Evolutionary conservation across 1,140 invertebrate species (phyloP).

Genomic region (Dinoponera quadriceps): DNA sequence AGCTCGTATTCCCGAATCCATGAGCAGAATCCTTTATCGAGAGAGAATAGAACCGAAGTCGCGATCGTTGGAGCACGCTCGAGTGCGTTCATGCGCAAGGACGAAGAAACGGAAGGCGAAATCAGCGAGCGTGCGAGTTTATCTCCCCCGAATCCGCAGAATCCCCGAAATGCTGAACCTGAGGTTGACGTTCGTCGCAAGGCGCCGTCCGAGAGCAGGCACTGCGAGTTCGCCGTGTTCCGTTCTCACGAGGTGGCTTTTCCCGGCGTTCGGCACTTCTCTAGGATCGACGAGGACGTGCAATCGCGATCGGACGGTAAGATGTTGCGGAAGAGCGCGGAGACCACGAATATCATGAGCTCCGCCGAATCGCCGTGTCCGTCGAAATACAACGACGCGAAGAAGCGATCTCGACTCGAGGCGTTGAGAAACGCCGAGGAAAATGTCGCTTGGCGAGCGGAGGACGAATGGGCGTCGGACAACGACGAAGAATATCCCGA

Average conservation of each 20-base stretch:
- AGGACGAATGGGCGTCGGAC: slow-evolving; percentile 27
- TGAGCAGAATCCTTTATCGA: neutral
- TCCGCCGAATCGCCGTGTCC: neutral
- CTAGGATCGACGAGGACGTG: slow-evolving; percentile 27
- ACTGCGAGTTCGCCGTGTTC: neutral
- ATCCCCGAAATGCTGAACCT: neutral
- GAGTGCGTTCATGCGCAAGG: neutral
- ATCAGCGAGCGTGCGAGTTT: neutral
- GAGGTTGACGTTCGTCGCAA: neutral
- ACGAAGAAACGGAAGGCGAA: neutral
- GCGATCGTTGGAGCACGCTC: neutral
- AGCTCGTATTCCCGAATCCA: neutral
- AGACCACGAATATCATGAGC: slow-evolving; percentile 1
- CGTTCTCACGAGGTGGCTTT: neutral
- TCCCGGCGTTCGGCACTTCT: neutral
- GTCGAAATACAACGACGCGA: neutral
- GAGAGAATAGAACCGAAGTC: neutral
- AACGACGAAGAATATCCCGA: slow-evolving; percentile 13
- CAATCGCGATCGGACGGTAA: slow-evolving; percentile 27
- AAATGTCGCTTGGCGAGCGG: slow-evolving; percentile 40
- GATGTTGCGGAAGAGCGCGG: slow-evolving; percentile 4
- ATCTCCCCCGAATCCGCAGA: neutral
- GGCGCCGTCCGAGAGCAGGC: neutral
- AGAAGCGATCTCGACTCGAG: neutral
- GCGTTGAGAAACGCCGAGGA: neutral